Conservation (phyloP, 2,888 invertebrate genomes). For the Gymnocheta viridis region DNA sequence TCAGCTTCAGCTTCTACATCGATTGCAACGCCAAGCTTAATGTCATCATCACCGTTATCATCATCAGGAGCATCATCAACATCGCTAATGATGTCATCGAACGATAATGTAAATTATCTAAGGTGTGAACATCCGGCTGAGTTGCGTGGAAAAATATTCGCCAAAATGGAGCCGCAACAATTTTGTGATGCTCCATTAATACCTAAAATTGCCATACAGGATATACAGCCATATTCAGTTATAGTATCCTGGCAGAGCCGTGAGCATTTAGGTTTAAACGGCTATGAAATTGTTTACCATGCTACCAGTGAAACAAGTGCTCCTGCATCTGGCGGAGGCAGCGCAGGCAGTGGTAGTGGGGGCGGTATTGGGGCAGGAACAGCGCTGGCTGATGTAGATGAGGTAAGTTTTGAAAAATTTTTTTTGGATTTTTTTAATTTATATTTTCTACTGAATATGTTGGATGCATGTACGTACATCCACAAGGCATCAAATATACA, state of each 20-base stretch:
- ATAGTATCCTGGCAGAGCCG: conserved; percentile 94
- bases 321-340: conserved; percentile 75
- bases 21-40: conserved; percentile 47
- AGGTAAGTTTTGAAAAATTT: conserved; percentile 65
- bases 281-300: conserved; percentile 93
- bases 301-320: conserved; percentile 85
- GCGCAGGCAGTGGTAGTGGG: not conserved
- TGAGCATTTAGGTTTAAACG: conserved; percentile 91
- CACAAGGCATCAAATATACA: not conserved
- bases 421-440: not conserved
- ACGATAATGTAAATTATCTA: conserved; percentile 83
- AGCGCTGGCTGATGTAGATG: conserved; percentile 66
- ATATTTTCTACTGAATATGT: not conserved
- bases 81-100: conserved; percentile 65
- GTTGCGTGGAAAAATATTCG: conserved; percentile 88
- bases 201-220: conserved; percentile 92
- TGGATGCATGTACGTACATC: not conserved
- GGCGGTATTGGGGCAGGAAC: not conserved
- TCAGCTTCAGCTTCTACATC: conserved; percentile 72
- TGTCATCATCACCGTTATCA: conserved; percentile 53
- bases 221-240: conserved; percentile 93
- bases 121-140: conserved; percentile 93
- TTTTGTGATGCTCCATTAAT: conserved; percentile 93
- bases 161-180: conserved; percentile 89
- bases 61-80: conserved; percentile 63